These are phyloP conservation scores for Ametastegia equiseti DNA, from an alignment of 2,888 invertebrate genomes.

Conservation along the genomic window DNA sequence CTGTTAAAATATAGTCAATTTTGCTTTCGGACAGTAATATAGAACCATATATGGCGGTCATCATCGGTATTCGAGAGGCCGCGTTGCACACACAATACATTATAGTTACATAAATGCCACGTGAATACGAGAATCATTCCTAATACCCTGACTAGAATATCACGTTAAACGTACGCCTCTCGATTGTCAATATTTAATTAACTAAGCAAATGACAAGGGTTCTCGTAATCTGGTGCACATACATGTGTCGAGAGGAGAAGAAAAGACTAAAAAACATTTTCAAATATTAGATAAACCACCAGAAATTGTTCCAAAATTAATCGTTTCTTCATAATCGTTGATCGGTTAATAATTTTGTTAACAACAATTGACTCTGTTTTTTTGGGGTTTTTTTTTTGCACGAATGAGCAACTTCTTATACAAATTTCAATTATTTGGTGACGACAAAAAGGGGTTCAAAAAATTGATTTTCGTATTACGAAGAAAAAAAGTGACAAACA, in stretches of 20 bases:
- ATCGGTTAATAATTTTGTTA: no score
- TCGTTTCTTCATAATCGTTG: no score
- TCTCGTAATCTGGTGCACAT: neutral
- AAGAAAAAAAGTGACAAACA: no score
- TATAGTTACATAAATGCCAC: conserved; percentile 18
- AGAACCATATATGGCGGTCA: conserved; percentile 30
- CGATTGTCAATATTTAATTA: conserved; percentile 22
- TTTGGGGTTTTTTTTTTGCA: no score
- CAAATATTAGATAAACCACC: no score
- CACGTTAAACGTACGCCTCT: neutral
- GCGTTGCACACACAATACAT: neutral
- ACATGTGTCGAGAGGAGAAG: neutral
- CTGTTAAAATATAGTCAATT: conserved; percentile 3
- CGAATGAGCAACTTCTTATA: no score
- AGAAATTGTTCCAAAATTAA: no score
- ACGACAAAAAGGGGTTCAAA: no score
- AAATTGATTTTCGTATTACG: no score
- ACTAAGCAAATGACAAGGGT: neutral
- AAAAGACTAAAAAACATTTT: neutral
- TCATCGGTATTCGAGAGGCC: conserved; percentile 19
- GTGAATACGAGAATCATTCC: conserved; percentile 8
- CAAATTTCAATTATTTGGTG: no score
- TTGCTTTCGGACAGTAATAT: conserved; percentile 30
- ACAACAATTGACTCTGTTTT: no score
- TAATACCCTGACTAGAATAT: neutral